Percentiles rank a stretch among this genome's conserved stretches.
These are phyloP conservation scores for Oopsacas minuta DNA, from an alignment of 37 sponge, comb jelly and placozoan genomes.

Conservation along the genomic window DNA sequence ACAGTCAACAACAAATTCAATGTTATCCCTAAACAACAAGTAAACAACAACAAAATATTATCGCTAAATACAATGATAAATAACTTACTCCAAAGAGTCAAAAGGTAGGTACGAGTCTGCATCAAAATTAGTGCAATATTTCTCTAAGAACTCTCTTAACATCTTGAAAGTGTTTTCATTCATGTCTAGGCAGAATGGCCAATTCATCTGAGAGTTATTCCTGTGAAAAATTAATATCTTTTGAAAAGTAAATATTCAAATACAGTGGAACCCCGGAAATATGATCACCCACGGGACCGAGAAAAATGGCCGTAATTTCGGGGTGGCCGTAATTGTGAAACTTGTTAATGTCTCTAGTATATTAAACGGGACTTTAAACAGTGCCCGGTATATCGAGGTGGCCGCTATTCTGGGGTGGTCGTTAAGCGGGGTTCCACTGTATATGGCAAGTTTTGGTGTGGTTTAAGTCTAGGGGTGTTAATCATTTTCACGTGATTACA, in stretches of 20 bases:
- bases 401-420: too few species aligned
- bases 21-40: slow-evolving; percentile 17
- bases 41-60: not conserved
- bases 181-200: slow-evolving; percentile 14
- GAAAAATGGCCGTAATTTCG: too few species aligned
- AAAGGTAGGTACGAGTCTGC: not conserved
- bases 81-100: not conserved
- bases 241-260: not conserved
- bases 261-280: not conserved
- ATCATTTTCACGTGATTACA: too few species aligned
- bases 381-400: too few species aligned
- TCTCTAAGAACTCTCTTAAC: slow-evolving; percentile 1
- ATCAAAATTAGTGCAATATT: not conserved
- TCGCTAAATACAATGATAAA: not conserved
- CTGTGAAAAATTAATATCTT: not conserved
- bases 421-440: too few species aligned
- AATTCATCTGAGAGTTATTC: not conserved
- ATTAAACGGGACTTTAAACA: too few species aligned
- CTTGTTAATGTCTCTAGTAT: too few species aligned
- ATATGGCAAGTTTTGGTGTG: too few species aligned
- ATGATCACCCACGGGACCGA: too few species aligned
- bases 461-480: too few species aligned
- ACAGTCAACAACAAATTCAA: slow-evolving; percentile 23
- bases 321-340: too few species aligned
- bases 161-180: slow-evolving; percentile 4